A percentile compares a stretch with the other conserved stretches of the same genome.
Conservation (phyloP, 1,140 invertebrate genomes). For the Diachasma alloeum region DNA sequence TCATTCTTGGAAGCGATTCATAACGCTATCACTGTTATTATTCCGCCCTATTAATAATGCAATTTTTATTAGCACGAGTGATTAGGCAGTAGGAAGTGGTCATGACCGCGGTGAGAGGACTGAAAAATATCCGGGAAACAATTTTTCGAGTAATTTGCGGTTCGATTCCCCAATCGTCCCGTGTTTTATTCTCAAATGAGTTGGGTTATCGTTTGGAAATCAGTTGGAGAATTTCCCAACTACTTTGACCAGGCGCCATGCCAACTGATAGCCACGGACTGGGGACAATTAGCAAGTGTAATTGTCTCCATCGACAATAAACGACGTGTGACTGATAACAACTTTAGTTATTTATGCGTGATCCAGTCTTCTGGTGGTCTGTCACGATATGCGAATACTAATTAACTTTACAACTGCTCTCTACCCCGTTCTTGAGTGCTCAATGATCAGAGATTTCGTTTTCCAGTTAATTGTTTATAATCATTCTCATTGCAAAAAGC, state of each 20-base stretch:
- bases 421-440: neutral
- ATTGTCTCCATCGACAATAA: neutral
- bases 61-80: neutral
- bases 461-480: no score
- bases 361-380: neutral
- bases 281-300: neutral
- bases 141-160: neutral
- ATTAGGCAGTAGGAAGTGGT: neutral
- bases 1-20: constrained; percentile 26
- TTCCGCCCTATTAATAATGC: neutral
- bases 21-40: neutral
- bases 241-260: neutral
- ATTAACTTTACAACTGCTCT: neutral
- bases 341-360: neutral
- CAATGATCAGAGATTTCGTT: no score
- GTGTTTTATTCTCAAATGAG: constrained; percentile 21
- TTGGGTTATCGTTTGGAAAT: neutral
- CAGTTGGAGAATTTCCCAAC: neutral
- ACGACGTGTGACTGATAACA: neutral
- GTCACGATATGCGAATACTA: neutral
- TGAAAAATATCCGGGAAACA: constrained; percentile 6
- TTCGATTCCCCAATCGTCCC: neutral
- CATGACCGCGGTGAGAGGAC: neutral
- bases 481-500: no score
- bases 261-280: neutral